Percentiles rank a stretch among this genome's conserved stretches.
phyloP scores from a whole-genome alignment of 2,888 invertebrate genomes.

The Anagyrus pseudococci region DNA sequence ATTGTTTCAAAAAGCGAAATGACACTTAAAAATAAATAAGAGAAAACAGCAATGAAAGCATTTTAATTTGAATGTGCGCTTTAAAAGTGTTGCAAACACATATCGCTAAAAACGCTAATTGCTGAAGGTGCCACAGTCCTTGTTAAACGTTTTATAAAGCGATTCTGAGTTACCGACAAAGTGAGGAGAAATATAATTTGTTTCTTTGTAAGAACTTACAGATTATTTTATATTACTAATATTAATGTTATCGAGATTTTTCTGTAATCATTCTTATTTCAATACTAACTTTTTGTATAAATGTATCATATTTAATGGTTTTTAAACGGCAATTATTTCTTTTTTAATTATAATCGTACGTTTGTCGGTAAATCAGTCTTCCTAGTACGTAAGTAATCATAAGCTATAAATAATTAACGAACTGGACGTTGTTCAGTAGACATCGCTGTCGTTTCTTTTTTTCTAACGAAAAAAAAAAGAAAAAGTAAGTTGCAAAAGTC shows the following conservation, averaged over 20 bases:
- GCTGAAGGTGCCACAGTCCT: conserved; percentile 37
- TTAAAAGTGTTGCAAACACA: conserved; percentile 31
- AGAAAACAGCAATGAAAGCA: conserved; percentile 6
- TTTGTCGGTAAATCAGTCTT: conserved; percentile 40
- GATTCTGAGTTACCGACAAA: conserved; percentile 40
- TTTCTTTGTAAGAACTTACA: conserved; percentile 17
- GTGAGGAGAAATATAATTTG: conserved; percentile 14
- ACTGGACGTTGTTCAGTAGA: conserved; percentile 30
- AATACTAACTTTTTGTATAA: conserved; percentile 36
- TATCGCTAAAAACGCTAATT: conserved; percentile 37
- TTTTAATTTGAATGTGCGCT: conserved; percentile 28
- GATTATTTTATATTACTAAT: neutral
- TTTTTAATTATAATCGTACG: conserved; percentile 18
- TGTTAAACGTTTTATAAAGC: conserved; percentile 27
- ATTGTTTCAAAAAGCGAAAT: conserved; percentile 2
- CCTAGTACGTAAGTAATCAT: conserved; percentile 34
- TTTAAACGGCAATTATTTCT: conserved; percentile 9
- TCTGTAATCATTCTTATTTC: conserved; percentile 9
- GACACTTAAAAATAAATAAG: conserved; percentile 16
- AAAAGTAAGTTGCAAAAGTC: conserved; percentile 38
- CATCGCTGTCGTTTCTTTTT: conserved; percentile 25
- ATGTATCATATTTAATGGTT: conserved; percentile 32
- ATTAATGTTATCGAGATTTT: conserved; percentile 6
- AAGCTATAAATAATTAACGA: conserved; percentile 34
- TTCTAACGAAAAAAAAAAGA: conserved; percentile 7